phyloP scores from a whole-genome alignment of 1,140 invertebrate genomes.

The Muscidifurax raptorellus region DNA sequence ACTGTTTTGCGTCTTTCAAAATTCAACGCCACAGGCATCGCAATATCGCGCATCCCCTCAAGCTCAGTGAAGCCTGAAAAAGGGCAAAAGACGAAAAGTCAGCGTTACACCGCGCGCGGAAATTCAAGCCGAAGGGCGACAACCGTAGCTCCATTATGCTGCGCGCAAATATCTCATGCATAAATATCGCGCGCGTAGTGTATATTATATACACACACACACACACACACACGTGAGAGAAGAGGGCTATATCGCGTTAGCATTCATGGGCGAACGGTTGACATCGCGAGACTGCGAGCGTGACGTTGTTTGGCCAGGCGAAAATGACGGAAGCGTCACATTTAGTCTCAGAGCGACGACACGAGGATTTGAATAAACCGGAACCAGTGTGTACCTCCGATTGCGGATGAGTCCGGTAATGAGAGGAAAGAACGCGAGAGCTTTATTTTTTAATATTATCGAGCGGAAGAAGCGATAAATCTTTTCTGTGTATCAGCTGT shows the following conservation, averaged over 20 bases:
- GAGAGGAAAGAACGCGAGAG: background rate
- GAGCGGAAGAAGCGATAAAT: background rate
- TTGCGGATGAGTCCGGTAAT: background rate
- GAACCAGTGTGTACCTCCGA: background rate
- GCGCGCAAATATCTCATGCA: slow-evolving; percentile 41
- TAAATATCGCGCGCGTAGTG: slow-evolving; percentile 23
- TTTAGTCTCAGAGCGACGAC: background rate
- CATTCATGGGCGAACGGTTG: slow-evolving; percentile 44
- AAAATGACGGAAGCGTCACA: background rate
- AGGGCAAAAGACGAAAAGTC: background rate
- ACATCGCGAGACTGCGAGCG: slow-evolving; percentile 7
- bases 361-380: slow-evolving; percentile 9
- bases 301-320: slow-evolving; percentile 24
- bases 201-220: background rate
- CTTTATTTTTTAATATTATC: background rate
- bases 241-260: slow-evolving; percentile 18
- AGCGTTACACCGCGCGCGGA: background rate
- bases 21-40: no score
- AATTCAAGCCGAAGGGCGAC: slow-evolving; percentile 21
- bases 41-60: no score
- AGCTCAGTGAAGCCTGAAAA: background rate
- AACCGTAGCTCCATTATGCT: background rate
- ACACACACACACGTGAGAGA: background rate
- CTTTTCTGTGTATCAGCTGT: background rate
- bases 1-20: no score